A percentile compares a stretch with the other conserved stretches of the same genome.
Evolutionary conservation across 2,888 invertebrate genomes (phyloP).

Genomic region (Drosophila suboccidentalis): DNA sequence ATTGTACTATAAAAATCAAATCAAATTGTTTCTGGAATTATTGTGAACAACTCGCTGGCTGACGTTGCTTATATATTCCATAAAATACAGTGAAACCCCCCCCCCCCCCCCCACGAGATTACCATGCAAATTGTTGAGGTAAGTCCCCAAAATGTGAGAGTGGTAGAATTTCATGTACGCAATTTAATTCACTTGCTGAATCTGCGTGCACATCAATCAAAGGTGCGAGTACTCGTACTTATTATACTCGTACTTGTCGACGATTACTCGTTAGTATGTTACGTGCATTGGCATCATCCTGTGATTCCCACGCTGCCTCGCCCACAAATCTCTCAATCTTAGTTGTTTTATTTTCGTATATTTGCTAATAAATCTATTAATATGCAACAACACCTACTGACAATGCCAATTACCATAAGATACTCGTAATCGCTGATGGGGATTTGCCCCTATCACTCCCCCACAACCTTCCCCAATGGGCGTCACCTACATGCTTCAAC

Average conservation of each 20-base stretch:
- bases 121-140: neutral
- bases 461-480: neutral
- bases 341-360: constrained; percentile 5
- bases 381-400: constrained; percentile 31
- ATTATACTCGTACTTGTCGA: neutral
- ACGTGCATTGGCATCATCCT: neutral
- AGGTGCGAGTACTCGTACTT: no score
- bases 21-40: no score
- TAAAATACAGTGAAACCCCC: neutral
- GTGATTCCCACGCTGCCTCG: constrained; percentile 46
- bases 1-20: no score
- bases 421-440: constrained; percentile 5
- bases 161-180: neutral
- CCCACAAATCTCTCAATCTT: constrained; percentile 8
- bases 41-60: neutral
- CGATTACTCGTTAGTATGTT: neutral
- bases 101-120: neutral
- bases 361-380: constrained; percentile 32
- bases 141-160: constrained; percentile 11
- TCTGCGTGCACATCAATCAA: constrained; percentile 8
- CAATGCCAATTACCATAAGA: constrained; percentile 27
- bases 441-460: constrained; percentile 23
- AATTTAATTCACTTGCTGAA: neutral
- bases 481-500: neutral
- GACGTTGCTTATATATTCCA: neutral